Evolutionary conservation across 1,140 invertebrate species (phyloP).

Genomic region (Mactra quadrangularis): DNA sequence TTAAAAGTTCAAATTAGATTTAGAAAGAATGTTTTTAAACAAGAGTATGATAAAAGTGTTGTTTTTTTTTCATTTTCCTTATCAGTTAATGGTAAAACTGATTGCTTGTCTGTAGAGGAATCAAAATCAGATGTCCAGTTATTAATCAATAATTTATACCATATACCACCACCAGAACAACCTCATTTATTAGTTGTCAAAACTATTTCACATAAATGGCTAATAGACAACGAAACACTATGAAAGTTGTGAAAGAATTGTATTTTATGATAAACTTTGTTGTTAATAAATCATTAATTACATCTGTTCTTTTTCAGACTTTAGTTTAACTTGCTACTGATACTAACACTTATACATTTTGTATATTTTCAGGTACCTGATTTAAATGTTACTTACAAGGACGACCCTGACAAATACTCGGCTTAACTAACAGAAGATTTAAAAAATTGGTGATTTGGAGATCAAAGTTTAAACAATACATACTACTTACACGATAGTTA

Average conservation of each 20-base stretch:
- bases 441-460: no score
- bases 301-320: background rate
- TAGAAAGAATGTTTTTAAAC: slow-evolving; percentile 46
- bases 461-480: no score
- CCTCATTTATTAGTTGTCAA: slow-evolving; percentile 24
- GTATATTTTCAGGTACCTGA: background rate
- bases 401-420: no score
- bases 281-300: background rate
- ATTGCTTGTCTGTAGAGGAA: background rate
- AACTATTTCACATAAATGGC: slow-evolving; percentile 25
- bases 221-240: background rate
- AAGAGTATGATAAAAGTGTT: background rate
- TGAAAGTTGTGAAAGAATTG: slow-evolving; percentile 23
- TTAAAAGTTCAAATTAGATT: slow-evolving; percentile 24
- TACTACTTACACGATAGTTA: no score
- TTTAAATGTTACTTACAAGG: background rate
- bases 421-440: no score
- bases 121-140: background rate
- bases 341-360: background rate
- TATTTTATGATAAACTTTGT: background rate
- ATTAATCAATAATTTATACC: background rate
- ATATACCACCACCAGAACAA: slow-evolving; percentile 17
- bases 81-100: background rate
- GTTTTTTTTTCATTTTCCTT: slow-evolving; percentile 14
- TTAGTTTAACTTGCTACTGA: background rate